Evolutionary conservation across 1,140 invertebrate genomes (phyloP).

Genomic region (Anthonomus grandis): DNA sequence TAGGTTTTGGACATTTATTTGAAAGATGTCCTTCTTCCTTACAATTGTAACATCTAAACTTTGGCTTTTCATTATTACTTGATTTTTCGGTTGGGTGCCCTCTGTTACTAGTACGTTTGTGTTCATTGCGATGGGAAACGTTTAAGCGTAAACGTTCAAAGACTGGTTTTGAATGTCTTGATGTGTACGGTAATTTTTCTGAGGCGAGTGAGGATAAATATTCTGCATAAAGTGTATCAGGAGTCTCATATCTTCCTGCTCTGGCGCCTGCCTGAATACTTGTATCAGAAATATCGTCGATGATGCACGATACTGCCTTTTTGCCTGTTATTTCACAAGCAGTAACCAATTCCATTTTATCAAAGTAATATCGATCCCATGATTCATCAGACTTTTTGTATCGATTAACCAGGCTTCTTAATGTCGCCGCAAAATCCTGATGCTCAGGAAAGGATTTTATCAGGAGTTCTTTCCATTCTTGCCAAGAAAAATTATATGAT

Average conservation of each 20-base stretch:
- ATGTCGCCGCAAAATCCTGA: constrained; percentile 8
- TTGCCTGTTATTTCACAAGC: constrained; percentile 17
- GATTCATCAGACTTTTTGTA: constrained; percentile 5
- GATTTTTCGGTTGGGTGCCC: too few species aligned
- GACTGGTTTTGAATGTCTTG: too few species aligned
- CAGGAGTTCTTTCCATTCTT: constrained; percentile 7
- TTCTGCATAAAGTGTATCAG: constrained; percentile 18
- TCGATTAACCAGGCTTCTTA: constrained; percentile 2
- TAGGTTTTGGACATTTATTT: constrained; percentile 8
- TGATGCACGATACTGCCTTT: constrained; percentile 19
- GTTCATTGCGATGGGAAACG: too few species aligned
- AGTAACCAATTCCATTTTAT: constrained; percentile 16
- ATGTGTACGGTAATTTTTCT: too few species aligned
- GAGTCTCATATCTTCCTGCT: constrained; percentile 19
- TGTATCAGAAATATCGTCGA: constrained; percentile 12
- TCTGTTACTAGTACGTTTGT: too few species aligned
- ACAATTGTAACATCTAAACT: constrained; percentile 8
- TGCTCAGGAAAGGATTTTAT: constrained; percentile 14
- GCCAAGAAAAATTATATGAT: constrained; percentile 2
- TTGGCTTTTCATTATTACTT: too few species aligned
- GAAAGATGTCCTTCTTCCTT: not conserved
- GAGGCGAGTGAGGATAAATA: constrained; percentile 18
- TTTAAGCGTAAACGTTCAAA: too few species aligned
- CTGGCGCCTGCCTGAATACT: constrained; percentile 13
- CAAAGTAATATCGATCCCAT: constrained; percentile 20